These are phyloP conservation scores for Clarias batrachus DNA, from an alignment of 2,113 vertebrate genomes.

Conservation along the genomic window DNA sequence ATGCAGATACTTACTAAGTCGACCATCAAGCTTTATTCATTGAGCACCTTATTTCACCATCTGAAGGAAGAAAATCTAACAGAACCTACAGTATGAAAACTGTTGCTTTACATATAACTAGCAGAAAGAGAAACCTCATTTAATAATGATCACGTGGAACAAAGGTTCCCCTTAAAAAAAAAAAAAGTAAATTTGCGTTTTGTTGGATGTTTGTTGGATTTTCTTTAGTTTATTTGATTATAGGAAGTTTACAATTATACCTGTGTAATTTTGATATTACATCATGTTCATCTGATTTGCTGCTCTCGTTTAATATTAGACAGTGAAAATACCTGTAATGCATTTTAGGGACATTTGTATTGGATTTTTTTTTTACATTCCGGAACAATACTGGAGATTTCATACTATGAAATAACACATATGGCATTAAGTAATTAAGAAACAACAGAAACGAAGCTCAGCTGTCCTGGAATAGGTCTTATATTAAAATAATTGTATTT, in stretches of 20 bases:
- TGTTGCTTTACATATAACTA: too few species aligned
- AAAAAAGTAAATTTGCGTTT: background rate
- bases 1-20: background rate
- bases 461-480: too few species aligned
- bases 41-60: background rate
- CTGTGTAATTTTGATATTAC: too few species aligned
- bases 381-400: too few species aligned
- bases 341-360: too few species aligned
- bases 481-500: too few species aligned
- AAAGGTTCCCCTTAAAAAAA: background rate
- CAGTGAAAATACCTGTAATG: background rate
- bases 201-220: background rate
- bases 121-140: background rate
- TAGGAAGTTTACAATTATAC: background rate
- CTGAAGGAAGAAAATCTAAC: background rate
- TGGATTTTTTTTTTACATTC: too few species aligned
- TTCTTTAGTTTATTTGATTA: background rate
- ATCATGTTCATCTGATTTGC: background rate
- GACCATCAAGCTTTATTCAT: background rate
- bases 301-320: background rate
- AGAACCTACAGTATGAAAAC: background rate
- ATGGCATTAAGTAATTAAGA: too few species aligned
- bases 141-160: background rate
- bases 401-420: too few species aligned
- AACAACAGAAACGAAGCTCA: too few species aligned